A percentile compares a stretch with the other conserved stretches of the same genome.
Conservation (phyloP, 2,113 vertebrate genomes). For the Gymnogyps californianus region DNA sequence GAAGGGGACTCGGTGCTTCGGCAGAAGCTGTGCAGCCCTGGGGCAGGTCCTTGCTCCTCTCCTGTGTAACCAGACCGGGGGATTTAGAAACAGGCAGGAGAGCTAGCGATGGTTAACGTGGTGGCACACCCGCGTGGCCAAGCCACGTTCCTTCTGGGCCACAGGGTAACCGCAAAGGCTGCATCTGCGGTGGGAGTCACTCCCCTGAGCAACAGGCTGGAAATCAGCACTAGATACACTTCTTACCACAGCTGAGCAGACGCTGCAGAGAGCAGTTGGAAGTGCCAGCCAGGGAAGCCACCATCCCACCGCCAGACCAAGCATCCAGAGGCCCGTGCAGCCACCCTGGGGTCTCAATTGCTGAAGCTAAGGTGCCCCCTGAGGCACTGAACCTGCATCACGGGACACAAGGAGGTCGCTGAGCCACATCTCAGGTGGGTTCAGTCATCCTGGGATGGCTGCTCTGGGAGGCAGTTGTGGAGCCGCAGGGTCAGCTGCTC, state of each 20-base stretch:
- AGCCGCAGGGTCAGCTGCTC: not conserved
- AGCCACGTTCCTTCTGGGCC: accelerated
- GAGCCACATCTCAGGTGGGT: not conserved
- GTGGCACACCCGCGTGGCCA: not conserved
- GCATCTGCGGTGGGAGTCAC: not conserved
- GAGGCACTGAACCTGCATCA: not conserved
- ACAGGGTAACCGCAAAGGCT: not conserved
- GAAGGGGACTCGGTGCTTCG: not conserved
- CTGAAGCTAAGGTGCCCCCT: not conserved
- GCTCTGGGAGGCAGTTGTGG: not conserved
- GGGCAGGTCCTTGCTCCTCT: not conserved
- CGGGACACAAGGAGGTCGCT: accelerated
- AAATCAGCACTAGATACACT: not conserved
- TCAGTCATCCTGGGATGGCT: not conserved
- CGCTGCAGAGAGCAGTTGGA: not conserved
- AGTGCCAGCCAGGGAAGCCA: not conserved
- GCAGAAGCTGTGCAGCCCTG: not conserved
- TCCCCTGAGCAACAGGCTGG: not conserved
- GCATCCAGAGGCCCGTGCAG: not conserved
- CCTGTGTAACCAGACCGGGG: not conserved
- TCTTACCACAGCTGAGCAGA: not conserved
- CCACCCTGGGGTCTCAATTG: not conserved
- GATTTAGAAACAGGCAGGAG: not conserved
- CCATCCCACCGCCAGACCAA: not conserved
- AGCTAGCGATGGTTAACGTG: not conserved